Evolutionary conservation across 1,140 invertebrate species (phyloP).

Genomic region (Archivesica marissinica): DNA sequence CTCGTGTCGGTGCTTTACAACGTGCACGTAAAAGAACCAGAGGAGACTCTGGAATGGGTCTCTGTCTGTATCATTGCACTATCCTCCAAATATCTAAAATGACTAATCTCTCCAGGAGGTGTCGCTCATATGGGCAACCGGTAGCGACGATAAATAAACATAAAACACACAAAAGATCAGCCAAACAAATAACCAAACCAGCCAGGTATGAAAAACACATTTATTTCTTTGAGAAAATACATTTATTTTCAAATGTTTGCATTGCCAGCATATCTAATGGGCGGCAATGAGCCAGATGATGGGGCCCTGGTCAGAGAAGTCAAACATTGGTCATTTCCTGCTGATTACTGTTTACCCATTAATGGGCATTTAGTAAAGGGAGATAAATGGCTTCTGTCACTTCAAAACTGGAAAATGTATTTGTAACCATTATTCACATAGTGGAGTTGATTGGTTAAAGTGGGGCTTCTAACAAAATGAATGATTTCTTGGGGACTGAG

Average conservation of each 20-base stretch:
- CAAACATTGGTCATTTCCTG: slow-evolving; percentile 32
- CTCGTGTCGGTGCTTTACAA: too few relatives aligned
- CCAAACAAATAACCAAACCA: neutral
- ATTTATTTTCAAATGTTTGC: neutral
- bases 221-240: neutral
- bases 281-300: neutral
- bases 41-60: too few relatives aligned
- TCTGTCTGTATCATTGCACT: too few relatives aligned
- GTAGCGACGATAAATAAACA: too few relatives aligned
- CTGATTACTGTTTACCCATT: slow-evolving; percentile 18
- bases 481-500: neutral
- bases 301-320: neutral
- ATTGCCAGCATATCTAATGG: neutral
- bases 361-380: slow-evolving; percentile 55
- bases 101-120: too few relatives aligned
- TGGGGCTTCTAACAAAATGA: neutral
- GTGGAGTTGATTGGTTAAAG: slow-evolving; percentile 37
- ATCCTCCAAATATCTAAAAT: too few relatives aligned
- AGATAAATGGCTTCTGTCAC: slow-evolving; percentile 57
- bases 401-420: slow-evolving; percentile 51
- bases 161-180: too few relatives aligned
- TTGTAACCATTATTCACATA: slow-evolving; percentile 47
- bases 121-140: too few relatives aligned
- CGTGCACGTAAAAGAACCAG: too few relatives aligned
- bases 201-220: neutral